Conservation (phyloP, 2,888 invertebrate genomes). For the Folsomia manolachei region DNA sequence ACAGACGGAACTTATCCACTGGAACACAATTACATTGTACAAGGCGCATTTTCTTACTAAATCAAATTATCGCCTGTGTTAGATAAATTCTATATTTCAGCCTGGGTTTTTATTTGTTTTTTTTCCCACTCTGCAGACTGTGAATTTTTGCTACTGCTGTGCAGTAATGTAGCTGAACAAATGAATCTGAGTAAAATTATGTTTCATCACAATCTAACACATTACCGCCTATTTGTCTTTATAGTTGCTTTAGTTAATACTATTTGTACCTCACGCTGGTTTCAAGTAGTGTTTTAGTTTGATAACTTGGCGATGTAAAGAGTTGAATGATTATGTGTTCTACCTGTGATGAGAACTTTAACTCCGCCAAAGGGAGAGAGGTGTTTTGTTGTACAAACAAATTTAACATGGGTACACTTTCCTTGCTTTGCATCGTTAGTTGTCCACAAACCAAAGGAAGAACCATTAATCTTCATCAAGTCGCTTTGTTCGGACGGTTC, state of each 20-base stretch:
- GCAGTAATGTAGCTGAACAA: not conserved
- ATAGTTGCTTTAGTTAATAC: too few species aligned
- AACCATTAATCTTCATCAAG: slow-evolving; percentile 48
- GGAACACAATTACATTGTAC: not conserved
- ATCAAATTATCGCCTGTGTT: slow-evolving; percentile 9
- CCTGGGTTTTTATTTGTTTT: slow-evolving; percentile 10
- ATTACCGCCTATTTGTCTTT: not conserved
- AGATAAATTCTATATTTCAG: not conserved
- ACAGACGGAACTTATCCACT: not conserved
- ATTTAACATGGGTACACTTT: not conserved
- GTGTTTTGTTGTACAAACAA: not conserved
- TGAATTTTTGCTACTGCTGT: not conserved
- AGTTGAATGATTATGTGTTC: too few species aligned
- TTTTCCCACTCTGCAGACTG: not conserved
- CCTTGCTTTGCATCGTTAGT: slow-evolving; percentile 1
- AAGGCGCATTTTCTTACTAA: not conserved
- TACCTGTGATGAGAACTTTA: slow-evolving; percentile 7
- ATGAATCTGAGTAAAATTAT: not conserved
- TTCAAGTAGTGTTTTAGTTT: too few species aligned
- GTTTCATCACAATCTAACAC: not conserved
- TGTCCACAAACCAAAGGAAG: slow-evolving; percentile 6
- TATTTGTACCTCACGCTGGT: not conserved
- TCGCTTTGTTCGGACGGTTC: slow-evolving; percentile 31
- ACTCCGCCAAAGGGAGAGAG: not conserved
- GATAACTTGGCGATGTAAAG: not conserved